Percentiles rank a stretch among this genome's conserved stretches.
These are phyloP conservation scores for Triplophysa yarkandensis DNA, from an alignment of 2,797 vertebrate genomes.

Conservation along the genomic window DNA sequence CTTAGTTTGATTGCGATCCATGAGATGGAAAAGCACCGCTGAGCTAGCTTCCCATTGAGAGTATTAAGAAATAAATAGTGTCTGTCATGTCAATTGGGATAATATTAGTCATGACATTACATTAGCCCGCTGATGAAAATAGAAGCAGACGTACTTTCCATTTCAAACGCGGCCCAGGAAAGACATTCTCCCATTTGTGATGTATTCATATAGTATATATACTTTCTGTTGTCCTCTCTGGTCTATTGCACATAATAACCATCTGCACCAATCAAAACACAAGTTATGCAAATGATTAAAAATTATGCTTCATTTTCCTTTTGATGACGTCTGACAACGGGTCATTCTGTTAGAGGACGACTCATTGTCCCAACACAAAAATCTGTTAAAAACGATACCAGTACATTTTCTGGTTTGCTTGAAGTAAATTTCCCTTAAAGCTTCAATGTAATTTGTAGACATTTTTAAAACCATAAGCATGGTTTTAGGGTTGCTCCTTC, in stretches of 20 bases:
- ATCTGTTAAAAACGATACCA: conserved; percentile 8
- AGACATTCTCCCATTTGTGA: conserved; percentile 19
- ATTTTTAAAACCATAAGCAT: no score
- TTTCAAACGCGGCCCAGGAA: conserved; percentile 42
- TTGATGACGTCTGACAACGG: neutral
- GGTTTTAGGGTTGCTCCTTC: no score
- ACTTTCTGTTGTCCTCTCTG: conserved; percentile 17
- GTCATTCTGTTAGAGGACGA: neutral
- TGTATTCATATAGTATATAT: conserved; percentile 8
- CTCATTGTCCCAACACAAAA: neutral
- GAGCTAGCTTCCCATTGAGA: conserved; percentile 54
- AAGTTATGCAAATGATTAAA: conserved; percentile 13
- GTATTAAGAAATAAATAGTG: conserved; percentile 63
- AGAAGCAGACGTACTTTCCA: conserved; percentile 55
- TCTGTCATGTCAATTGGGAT: conserved; percentile 61
- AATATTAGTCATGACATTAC: conserved; percentile 65
- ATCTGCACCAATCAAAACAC: conserved; percentile 30
- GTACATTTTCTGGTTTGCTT: no score
- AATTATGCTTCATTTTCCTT: conserved; percentile 7
- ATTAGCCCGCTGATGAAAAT: conserved; percentile 59
- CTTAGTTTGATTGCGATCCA: conserved; percentile 50
- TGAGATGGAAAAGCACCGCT: conserved; percentile 53
- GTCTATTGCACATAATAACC: conserved; percentile 34
- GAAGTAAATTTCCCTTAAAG: no score
- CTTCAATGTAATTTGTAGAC: no score